Evolutionary conservation across 2,113 vertebrate species (phyloP).

Genomic region (Cyanoderma ruficeps): DNA sequence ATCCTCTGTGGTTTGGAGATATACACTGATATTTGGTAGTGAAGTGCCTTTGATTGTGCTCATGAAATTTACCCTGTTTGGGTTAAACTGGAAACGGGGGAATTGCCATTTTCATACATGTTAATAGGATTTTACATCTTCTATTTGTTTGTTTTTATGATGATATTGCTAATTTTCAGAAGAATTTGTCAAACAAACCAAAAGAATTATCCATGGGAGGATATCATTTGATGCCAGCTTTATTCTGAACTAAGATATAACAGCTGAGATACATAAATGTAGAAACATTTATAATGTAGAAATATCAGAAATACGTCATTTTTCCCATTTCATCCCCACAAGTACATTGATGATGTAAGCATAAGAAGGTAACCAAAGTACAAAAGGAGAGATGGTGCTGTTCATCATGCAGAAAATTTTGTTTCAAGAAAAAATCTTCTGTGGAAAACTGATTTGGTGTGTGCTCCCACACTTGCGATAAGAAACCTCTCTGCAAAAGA

Average conservation of each 20-base stretch:
- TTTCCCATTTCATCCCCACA: background rate
- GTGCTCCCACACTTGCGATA: accelerated
- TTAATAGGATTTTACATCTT: background rate
- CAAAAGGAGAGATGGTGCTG: background rate
- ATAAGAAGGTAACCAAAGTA: background rate
- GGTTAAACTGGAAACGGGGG: background rate
- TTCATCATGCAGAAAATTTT: background rate
- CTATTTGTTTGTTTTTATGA: background rate
- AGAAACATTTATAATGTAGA: background rate
- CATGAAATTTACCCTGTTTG: background rate
- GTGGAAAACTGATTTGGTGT: background rate
- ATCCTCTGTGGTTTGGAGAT: background rate
- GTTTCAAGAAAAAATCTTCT: background rate
- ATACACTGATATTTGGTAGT: background rate
- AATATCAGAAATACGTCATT: background rate
- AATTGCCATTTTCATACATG: background rate
- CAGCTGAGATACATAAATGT: background rate
- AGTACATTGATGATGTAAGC: background rate
- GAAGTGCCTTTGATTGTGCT: background rate
- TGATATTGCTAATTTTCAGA: background rate
- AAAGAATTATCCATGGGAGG: background rate
- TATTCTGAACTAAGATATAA: background rate
- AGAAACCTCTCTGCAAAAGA: background rate
- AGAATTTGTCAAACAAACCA: background rate
- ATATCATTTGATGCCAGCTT: background rate